Evolutionary conservation across 2,113 vertebrate genomes (phyloP).

Genomic region (Engraulis encrasicolus): DNA sequence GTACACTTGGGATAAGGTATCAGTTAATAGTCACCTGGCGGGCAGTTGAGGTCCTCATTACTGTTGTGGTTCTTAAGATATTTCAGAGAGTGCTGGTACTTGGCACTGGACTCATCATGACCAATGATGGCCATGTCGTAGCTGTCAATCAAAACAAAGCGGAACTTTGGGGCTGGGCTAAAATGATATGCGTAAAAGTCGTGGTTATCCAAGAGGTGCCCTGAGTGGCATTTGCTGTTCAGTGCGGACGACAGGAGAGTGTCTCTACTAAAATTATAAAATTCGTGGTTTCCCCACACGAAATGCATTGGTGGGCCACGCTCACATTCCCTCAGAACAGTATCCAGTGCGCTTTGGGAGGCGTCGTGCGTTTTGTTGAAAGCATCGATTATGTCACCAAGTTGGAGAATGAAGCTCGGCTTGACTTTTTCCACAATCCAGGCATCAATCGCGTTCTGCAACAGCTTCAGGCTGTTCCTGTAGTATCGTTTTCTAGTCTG

Average conservation of each 20-base stretch:
- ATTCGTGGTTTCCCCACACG: slow-evolving; percentile 94
- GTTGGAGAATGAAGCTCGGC: slow-evolving; percentile 85
- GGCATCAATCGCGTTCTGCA: slow-evolving; percentile 71
- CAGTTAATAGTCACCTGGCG: slow-evolving; percentile 74
- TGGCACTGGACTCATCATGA: slow-evolving; percentile 68
- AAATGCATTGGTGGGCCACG: slow-evolving; percentile 79
- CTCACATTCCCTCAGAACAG: slow-evolving; percentile 76
- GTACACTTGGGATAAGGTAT: no score
- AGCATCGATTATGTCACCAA: slow-evolving; percentile 92
- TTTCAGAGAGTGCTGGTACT: slow-evolving; percentile 72
- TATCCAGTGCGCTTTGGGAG: slow-evolving; percentile 75
- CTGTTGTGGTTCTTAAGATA: slow-evolving; percentile 81
- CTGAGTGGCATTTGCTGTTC: slow-evolving; percentile 69
- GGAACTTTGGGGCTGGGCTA: slow-evolving; percentile 78
- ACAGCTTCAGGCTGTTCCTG: slow-evolving; percentile 78
- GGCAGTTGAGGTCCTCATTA: slow-evolving; percentile 86
- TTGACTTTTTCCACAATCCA: slow-evolving; percentile 72
- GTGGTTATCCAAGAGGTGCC: neutral
- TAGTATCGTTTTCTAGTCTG: slow-evolving; percentile 79
- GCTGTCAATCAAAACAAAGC: slow-evolving; percentile 85
- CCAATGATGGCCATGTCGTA: slow-evolving; percentile 90
- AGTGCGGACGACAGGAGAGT: slow-evolving; percentile 73
- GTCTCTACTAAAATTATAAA: slow-evolving; percentile 90
- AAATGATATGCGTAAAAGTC: slow-evolving; percentile 86
- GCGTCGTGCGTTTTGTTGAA: slow-evolving; percentile 71